These are phyloP conservation scores for Troides helena DNA, from an alignment of 2,888 invertebrate genomes.

Conservation along the genomic window DNA sequence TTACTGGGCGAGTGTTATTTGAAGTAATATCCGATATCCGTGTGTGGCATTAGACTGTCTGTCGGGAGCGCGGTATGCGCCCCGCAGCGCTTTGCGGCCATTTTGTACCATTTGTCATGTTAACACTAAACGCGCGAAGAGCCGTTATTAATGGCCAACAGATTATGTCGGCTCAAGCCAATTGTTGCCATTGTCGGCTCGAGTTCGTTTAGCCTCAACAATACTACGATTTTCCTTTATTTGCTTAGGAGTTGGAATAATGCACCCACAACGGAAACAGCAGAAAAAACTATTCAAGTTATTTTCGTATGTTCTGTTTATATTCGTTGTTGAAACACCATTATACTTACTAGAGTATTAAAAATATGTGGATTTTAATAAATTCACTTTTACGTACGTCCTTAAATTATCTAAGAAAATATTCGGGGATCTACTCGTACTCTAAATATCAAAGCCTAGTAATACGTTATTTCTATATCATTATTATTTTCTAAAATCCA, in stretches of 20 bases:
- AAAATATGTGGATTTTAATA: not conserved
- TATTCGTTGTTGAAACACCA: not conserved
- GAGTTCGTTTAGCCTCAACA: constrained; percentile 31
- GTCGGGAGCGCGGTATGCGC: constrained; percentile 54
- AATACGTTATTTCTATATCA: too few species aligned
- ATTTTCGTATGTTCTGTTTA: not conserved
- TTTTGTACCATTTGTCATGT: constrained; percentile 77
- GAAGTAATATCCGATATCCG: constrained; percentile 35
- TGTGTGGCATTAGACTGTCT: constrained; percentile 54
- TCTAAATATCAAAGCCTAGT: too few species aligned
- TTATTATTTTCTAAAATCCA: too few species aligned
- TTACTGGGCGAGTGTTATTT: constrained; percentile 2
- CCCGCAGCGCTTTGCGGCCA: constrained; percentile 51
- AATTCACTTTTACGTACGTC: not conserved
- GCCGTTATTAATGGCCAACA: constrained; percentile 73
- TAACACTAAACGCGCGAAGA: constrained; percentile 76
- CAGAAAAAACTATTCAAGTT: constrained; percentile 5
- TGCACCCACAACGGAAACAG: constrained; percentile 28
- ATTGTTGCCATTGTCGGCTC: constrained; percentile 57
- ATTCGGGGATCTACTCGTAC: too few species aligned
- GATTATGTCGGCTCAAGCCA: constrained; percentile 63
- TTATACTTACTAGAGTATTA: not conserved
- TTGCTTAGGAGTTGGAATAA: constrained; percentile 40
- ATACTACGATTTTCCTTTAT: constrained; percentile 38
- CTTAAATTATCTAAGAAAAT: too few species aligned